Conservation (phyloP, 2,113 vertebrate genomes). For the Albula glossodonta region DNA sequence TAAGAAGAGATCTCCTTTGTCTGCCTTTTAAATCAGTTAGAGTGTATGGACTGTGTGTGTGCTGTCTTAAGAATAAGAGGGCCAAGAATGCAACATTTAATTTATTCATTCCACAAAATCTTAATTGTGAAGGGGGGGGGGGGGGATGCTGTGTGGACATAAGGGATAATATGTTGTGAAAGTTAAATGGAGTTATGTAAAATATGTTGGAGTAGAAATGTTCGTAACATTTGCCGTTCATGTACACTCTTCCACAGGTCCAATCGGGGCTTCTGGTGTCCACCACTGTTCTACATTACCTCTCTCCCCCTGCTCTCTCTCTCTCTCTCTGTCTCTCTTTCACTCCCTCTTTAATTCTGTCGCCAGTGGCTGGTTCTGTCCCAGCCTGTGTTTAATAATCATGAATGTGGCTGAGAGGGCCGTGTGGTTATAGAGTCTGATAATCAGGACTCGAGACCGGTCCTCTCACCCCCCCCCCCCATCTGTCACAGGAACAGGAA, state of each 20-base stretch:
- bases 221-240: not conserved
- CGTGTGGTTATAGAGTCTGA: not conserved
- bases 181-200: not conserved
- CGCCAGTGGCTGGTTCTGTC: not conserved
- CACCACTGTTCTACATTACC: not conserved
- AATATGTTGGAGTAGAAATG: not conserved
- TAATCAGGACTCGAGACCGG: not conserved
- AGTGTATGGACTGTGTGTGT: too few species aligned
- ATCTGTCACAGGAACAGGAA: not conserved
- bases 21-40: too few species aligned
- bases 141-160: not conserved
- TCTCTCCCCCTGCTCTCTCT: not conserved
- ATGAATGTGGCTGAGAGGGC: not conserved
- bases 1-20: too few species aligned
- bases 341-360: not conserved
- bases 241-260: not conserved
- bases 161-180: not conserved
- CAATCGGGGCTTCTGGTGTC: not conserved
- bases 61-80: too few species aligned
- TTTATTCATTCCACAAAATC: too few species aligned
- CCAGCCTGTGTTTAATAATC: not conserved
- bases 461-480: not conserved
- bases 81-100: too few species aligned
- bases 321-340: slow-evolving; percentile 24
- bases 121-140: not conserved